These are phyloP conservation scores for Gymnodraco acuticeps DNA, from an alignment of 2,797 vertebrate species.

Conservation along the genomic window DNA sequence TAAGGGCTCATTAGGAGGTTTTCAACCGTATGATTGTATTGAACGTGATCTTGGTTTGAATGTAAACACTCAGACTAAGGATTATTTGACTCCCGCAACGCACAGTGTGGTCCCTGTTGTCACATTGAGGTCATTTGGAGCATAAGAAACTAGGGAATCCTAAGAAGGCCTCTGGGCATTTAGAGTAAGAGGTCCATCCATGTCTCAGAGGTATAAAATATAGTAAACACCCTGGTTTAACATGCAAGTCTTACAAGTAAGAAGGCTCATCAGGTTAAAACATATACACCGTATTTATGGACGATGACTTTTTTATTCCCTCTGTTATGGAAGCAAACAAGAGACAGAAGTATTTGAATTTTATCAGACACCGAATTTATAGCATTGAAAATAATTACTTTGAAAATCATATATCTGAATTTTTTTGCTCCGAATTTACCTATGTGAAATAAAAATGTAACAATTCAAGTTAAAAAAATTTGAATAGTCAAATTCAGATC, in stretches of 20 bases:
- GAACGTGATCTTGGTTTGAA: not conserved
- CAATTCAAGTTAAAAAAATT: too few relatives aligned
- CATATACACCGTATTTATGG: conserved; percentile 2
- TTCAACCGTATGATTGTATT: not conserved
- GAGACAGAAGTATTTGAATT: too few relatives aligned
- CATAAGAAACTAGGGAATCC: conserved; percentile 23
- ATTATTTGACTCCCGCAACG: not conserved
- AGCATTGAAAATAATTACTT: too few relatives aligned
- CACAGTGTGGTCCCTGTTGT: not conserved
- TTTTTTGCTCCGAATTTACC: too few relatives aligned
- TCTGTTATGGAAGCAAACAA: too few relatives aligned
- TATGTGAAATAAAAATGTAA: too few relatives aligned
- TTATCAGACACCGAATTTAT: too few relatives aligned
- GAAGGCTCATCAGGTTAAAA: not conserved
- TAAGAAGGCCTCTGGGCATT: conserved; percentile 14
- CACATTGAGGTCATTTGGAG: not conserved
- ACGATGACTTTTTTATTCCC: not conserved
- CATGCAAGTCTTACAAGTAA: not conserved
- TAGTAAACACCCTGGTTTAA: conserved; percentile 31
- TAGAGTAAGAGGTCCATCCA: not conserved
- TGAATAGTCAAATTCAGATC: too few relatives aligned
- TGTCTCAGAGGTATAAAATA: conserved; percentile 8
- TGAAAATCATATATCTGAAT: too few relatives aligned
- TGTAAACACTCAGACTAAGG: not conserved
- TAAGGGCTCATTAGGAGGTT: not conserved